Base-by-base conservation (phyloP, 1,140 invertebrate species). In the Chironomus tepperi region DNA sequence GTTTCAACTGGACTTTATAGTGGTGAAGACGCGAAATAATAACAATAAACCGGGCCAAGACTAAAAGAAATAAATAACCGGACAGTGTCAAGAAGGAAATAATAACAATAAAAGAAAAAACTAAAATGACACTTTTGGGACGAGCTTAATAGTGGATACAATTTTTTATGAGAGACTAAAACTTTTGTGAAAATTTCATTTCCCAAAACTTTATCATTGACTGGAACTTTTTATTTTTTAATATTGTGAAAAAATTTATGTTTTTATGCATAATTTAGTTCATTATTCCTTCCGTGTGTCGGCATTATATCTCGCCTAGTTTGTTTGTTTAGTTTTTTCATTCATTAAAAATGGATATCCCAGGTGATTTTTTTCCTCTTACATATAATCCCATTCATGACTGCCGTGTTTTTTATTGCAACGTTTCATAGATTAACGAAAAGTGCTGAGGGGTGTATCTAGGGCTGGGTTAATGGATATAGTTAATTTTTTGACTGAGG, bases 301-400 rank as follows among this genome's bases (percentile, higher is more conserved):
- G 12, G 24, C 24, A 34, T 34, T 34, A 5, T 57, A 57, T 57
- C 43, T 57, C n/a, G 47, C 10, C 12, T 57, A 57, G 12, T 57
- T 34, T 57, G 12, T 57, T 57, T 57, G n/a, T 57, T 57, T 57
- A 57, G 47, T 57, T 15, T 34, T 34, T 34, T 34, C 24, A 34
- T 34, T 57, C 43, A 15, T 57, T n/a, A 57, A 57, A 57, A n/a
- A 57, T 57, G 47, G 47, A 57, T 57, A 57, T 57, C 47, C 47
- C 47, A 57, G 47, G 47, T 57, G 47, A 57, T 57, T 57, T 3
- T 47, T 47, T 57, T 57, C 12, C 47, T 57, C 47, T 5, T 57
- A 34, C 24, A 34, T n/a, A 34, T 34, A 34, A 34, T 34, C 24
- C 24, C 12, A 15, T 57, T 57, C n/a, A 57, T 57, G 47, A 57